Percentiles rank a stretch among this genome's conserved stretches.
Evolutionary conservation across 2,113 vertebrate genomes (phyloP).

Genomic region (Piaya cayana): DNA sequence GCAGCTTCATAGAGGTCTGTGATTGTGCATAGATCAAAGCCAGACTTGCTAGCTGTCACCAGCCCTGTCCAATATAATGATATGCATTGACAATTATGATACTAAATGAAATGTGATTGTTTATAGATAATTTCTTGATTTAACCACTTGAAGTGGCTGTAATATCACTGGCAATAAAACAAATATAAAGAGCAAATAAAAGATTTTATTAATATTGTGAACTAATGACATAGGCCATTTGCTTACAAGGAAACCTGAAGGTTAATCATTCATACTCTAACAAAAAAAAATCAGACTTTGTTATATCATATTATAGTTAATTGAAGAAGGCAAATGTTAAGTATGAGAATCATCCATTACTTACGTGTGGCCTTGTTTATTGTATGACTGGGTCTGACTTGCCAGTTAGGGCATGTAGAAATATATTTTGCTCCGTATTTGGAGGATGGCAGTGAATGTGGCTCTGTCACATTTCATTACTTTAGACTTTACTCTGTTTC

Average conservation of each 20-base stretch:
- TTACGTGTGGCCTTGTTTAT: constrained; percentile 54
- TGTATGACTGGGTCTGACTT: constrained; percentile 17
- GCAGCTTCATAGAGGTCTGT: neutral
- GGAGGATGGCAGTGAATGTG: constrained; percentile 22
- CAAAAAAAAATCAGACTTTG: constrained; percentile 44
- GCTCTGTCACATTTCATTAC: constrained; percentile 65
- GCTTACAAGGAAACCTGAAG: constrained; percentile 71
- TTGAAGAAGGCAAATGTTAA: constrained; percentile 66
- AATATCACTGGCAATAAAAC: constrained; percentile 39
- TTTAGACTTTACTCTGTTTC: constrained; percentile 47
- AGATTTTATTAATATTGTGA: constrained; percentile 66
- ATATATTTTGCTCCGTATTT: constrained; percentile 28
- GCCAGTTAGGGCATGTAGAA: constrained; percentile 1
- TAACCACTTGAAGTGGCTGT: constrained; percentile 36
- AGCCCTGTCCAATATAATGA: neutral
- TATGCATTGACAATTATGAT: constrained; percentile 33
- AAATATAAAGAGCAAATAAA: constrained; percentile 68
- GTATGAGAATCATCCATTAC: constrained; percentile 58
- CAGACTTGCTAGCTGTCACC: neutral
- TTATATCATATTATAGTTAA: constrained; percentile 66
- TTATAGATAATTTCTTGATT: constrained; percentile 55
- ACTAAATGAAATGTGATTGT: constrained; percentile 32
- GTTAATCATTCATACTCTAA: constrained; percentile 68
- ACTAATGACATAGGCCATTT: constrained; percentile 65
- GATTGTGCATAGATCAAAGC: constrained; percentile 6